phyloP scores from a whole-genome alignment of 2,113 vertebrate species.

The Stercorarius parasiticus region DNA sequence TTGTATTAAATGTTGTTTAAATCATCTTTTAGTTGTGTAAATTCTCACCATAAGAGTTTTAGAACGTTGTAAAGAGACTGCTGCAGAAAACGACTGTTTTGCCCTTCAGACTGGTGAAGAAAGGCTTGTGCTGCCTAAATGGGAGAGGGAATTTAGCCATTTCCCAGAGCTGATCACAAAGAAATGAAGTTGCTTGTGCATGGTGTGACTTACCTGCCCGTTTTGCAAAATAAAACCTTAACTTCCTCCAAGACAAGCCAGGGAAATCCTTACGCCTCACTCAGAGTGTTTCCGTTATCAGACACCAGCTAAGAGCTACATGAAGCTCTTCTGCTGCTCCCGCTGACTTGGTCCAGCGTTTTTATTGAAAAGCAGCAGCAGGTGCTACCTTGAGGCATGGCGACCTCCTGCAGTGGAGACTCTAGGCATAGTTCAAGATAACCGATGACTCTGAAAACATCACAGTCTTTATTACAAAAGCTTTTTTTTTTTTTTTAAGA shows the following conservation, averaged over 20 bases:
- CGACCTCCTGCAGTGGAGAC: background rate
- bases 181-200: background rate
- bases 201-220: background rate
- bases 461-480: background rate
- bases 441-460: background rate
- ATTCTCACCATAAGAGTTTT: background rate
- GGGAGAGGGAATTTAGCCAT: background rate
- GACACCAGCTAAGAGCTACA: background rate
- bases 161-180: background rate
- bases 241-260: background rate
- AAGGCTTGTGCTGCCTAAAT: background rate
- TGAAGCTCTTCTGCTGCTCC: background rate
- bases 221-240: background rate
- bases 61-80: background rate
- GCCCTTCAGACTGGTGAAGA: background rate
- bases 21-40: background rate
- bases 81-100: background rate
- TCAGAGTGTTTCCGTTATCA: background rate
- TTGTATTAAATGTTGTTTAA: background rate
- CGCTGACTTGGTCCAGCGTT: background rate
- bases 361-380: background rate
- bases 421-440: background rate
- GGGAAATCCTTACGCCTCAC: background rate
- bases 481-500: background rate
- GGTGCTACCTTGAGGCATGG: background rate